Conservation (phyloP, 2,797 vertebrate species). For the Squalus acanthias region DNA sequence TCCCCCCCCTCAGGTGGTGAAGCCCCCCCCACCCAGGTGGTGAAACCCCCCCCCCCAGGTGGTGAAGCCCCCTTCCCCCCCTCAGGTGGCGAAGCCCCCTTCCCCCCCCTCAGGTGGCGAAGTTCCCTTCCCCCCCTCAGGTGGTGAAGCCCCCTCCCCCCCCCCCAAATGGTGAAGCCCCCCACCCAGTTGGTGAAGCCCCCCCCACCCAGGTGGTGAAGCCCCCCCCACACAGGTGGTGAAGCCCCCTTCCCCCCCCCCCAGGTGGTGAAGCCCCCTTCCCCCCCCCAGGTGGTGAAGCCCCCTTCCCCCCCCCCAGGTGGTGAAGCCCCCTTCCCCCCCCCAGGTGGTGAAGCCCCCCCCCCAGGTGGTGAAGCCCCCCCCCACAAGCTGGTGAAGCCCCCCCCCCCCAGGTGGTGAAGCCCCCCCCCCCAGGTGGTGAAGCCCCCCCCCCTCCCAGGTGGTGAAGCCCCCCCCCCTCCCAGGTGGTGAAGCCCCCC, state of each 20-base stretch:
- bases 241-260: no score
- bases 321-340: neutral
- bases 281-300: no score
- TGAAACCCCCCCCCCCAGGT: fast-evolving
- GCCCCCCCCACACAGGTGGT: no score
- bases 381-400: neutral
- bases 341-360: neutral
- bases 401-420: constrained; percentile 40
- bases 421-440: fast-evolving
- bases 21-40: constrained; percentile 39
- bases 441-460: neutral
- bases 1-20: neutral
- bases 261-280: no score
- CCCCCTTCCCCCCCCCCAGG: neutral
- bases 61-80: neutral
- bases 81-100: neutral
- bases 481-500: neutral
- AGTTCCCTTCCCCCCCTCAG: neutral
- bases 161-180: no score
- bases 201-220: no score
- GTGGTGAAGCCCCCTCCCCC: neutral
- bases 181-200: no score
- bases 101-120: constrained; percentile 33
- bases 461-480: constrained; percentile 31
- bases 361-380: neutral